These are phyloP conservation scores for Anseranas semipalmata DNA, from an alignment of 2,113 vertebrate genomes.

Conservation along the genomic window DNA sequence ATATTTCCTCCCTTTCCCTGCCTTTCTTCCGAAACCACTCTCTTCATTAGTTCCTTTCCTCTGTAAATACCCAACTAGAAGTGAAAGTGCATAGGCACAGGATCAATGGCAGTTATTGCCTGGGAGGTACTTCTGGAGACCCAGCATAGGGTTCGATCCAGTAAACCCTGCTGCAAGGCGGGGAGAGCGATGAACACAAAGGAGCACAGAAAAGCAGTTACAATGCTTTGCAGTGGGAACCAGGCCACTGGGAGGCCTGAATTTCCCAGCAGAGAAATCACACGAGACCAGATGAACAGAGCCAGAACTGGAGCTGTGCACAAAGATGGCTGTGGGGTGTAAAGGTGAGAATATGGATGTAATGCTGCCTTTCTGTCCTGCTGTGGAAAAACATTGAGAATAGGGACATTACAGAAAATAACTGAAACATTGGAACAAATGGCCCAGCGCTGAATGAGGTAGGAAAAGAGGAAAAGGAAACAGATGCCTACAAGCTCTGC, in stretches of 20 bases:
- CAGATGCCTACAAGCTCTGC: not conserved
- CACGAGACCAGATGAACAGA: not conserved
- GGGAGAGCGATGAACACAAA: not conserved
- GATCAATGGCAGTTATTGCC: not conserved
- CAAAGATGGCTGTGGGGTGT: not conserved
- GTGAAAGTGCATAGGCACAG: not conserved
- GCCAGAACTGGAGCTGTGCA: not conserved
- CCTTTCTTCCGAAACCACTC: not conserved
- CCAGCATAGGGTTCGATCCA: not conserved
- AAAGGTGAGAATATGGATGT: not conserved
- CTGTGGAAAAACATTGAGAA: not conserved
- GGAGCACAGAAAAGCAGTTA: not conserved
- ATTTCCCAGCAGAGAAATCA: not conserved
- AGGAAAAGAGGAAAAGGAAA: not conserved
- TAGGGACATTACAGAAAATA: not conserved
- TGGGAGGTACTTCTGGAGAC: not conserved
- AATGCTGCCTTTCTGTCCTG: not conserved
- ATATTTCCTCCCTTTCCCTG: constrained; percentile 18
- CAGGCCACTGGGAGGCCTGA: not conserved
- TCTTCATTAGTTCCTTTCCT: not conserved
- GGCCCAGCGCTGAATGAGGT: not conserved
- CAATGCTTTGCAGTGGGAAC: not conserved
- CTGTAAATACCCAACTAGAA: not conserved
- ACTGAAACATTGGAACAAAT: not conserved
- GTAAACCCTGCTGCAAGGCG: not conserved